phyloP scores from a whole-genome alignment of 2,113 vertebrate genomes.

The Tonatia bakeri region DNA sequence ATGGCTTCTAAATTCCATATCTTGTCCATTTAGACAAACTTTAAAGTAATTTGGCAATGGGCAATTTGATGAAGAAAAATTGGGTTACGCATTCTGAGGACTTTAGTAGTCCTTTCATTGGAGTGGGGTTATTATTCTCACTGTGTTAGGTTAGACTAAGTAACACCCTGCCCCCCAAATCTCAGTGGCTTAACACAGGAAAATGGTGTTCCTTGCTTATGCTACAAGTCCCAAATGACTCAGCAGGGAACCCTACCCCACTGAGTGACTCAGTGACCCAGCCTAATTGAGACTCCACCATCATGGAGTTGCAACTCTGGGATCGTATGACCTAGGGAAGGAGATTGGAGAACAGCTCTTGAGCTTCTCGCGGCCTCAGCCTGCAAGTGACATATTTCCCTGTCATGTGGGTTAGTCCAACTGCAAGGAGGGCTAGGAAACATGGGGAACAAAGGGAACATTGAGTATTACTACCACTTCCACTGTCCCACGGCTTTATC shows the following conservation, averaged over 20 bases:
- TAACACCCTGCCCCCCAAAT: not conserved
- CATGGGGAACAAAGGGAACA: not conserved
- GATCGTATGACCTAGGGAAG: not conserved
- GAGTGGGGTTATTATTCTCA: not conserved
- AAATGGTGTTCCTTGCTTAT: not conserved
- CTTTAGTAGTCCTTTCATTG: not conserved
- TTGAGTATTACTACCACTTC: not conserved
- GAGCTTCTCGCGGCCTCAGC: not conserved
- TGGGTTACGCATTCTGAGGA: not conserved
- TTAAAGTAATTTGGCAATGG: not conserved
- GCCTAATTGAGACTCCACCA: rapidly evolving
- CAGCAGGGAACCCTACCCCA: not conserved
- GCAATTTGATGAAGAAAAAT: not conserved
- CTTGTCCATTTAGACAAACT: not conserved
- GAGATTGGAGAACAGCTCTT: not conserved
- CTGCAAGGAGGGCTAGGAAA: not conserved
- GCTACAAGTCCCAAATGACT: not conserved
- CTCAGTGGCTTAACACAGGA: not conserved
- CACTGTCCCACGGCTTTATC: not conserved
- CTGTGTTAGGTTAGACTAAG: not conserved
- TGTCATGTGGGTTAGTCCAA: not conserved
- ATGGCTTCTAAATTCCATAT: not conserved
- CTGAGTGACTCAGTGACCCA: not conserved
- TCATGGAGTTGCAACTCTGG: rapidly evolving
- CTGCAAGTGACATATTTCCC: not conserved